A percentile compares a stretch with the other conserved stretches of the same genome.
These are phyloP conservation scores for Bubalus kerabau DNA, from an alignment of 2,113 vertebrate genomes.

Conservation along the genomic window DNA sequence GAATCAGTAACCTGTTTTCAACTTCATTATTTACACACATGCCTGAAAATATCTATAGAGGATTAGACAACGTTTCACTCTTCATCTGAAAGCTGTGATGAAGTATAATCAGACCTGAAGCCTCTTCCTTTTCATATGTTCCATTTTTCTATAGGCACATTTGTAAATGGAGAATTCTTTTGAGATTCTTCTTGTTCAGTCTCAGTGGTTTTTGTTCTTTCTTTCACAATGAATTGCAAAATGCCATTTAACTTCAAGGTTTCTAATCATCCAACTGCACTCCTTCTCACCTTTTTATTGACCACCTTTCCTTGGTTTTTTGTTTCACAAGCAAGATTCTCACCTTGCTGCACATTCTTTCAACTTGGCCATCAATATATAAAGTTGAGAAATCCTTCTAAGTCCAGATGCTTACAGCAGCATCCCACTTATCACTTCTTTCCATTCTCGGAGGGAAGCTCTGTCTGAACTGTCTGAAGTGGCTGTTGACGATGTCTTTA, in stretches of 20 bases:
- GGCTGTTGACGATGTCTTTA: constrained; percentile 68
- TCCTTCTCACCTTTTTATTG: constrained; percentile 73
- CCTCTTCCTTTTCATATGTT: background rate
- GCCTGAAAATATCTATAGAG: background rate
- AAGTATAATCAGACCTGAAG: background rate
- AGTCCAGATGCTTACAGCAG: constrained; percentile 68
- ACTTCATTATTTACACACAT: background rate
- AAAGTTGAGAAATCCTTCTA: constrained; percentile 57
- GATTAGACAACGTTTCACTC: background rate
- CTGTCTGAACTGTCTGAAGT: constrained; percentile 64
- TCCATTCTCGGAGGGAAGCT: constrained; percentile 68
- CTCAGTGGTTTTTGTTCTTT: constrained; percentile 40
- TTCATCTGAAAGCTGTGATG: background rate
- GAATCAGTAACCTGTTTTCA: background rate
- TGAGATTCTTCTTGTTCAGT: constrained; percentile 24
- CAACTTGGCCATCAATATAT: constrained; percentile 70
- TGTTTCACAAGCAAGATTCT: constrained; percentile 75
- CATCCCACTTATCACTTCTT: constrained; percentile 61
- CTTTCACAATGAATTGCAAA: constrained; percentile 62
- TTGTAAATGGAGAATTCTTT: constrained; percentile 46
- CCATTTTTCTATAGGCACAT: background rate
- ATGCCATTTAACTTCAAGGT: constrained; percentile 60
- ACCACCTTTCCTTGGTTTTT: constrained; percentile 62
- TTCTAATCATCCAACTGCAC: constrained; percentile 54
- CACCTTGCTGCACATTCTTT: constrained; percentile 76